phyloP scores from a whole-genome alignment of 2,888 invertebrate genomes.

The Mythimna albipuncta region DNA sequence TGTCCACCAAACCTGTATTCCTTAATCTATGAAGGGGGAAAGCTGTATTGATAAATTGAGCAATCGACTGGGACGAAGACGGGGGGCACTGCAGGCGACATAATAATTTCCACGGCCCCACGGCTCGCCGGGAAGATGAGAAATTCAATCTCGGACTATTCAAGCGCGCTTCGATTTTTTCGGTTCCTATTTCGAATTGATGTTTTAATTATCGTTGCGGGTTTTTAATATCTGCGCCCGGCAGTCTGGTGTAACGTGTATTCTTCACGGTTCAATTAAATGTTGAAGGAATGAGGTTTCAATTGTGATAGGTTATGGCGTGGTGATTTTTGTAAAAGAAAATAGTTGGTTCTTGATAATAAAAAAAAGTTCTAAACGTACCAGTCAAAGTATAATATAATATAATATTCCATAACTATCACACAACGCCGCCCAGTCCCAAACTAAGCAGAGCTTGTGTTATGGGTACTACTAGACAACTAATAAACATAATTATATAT shows the following conservation, averaged over 20 bases:
- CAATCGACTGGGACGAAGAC: conserved; percentile 85
- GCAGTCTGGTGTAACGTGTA: conserved; percentile 20
- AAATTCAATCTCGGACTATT: conserved; percentile 79
- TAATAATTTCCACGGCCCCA: conserved; percentile 83
- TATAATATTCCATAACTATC: no score
- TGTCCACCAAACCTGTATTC: conserved; percentile 24
- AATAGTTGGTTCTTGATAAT: no score
- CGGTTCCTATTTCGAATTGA: conserved; percentile 57
- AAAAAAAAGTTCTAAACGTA: no score
- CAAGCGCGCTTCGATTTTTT: conserved; percentile 58
- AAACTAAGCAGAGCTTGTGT: no score
- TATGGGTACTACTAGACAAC: no score
- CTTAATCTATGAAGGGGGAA: conserved; percentile 71
- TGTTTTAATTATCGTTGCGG: conserved; percentile 63
- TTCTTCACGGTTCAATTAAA: conserved; percentile 40
- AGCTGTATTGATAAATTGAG: conserved; percentile 89
- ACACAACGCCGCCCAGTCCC: no score
- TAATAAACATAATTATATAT: no score
- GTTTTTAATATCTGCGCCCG: conserved; percentile 61
- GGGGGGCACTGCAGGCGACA: conserved; percentile 83
- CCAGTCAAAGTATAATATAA: no score
- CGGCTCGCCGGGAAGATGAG: conserved; percentile 74
- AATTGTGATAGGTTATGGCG: not conserved
- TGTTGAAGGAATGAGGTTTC: not conserved
- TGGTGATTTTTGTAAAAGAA: not conserved